These are phyloP conservation scores for Philopotamus ludificatus DNA, from an alignment of 1,140 invertebrate genomes.

Conservation along the genomic window DNA sequence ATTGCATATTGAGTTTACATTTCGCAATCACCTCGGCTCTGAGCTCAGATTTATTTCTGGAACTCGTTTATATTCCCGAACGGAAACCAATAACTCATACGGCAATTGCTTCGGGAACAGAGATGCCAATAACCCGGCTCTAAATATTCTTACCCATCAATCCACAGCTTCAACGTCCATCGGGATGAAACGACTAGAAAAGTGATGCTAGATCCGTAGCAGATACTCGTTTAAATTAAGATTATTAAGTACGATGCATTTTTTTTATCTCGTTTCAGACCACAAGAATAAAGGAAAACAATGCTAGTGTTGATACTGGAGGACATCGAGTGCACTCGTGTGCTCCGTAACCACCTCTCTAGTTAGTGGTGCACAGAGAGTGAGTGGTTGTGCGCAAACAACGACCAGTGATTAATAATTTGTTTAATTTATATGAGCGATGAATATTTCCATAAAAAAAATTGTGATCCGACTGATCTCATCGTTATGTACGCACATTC, in stretches of 20 bases:
- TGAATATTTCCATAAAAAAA: too few species aligned
- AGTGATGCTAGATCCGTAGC: too few species aligned
- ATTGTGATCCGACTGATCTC: too few species aligned
- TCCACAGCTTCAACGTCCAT: too few species aligned
- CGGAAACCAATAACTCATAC: constrained; percentile 25
- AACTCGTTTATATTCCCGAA: constrained; percentile 22
- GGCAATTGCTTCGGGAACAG: constrained; percentile 13
- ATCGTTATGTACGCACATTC: too few species aligned
- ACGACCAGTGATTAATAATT: too few species aligned
- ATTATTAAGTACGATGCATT: too few species aligned
- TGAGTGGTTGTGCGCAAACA: too few species aligned
- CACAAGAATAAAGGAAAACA: neutral
- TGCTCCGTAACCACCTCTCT: neutral
- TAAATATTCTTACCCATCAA: constrained; percentile 15
- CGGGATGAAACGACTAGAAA: too few species aligned
- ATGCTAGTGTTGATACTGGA: neutral
- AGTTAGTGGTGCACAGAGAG: neutral
- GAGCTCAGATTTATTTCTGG: constrained; percentile 14
- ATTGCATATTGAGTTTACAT: constrained; percentile 18
- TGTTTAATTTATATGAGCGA: too few species aligned
- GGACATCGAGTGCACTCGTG: neutral
- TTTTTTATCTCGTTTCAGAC: too few species aligned
- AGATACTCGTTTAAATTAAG: too few species aligned
- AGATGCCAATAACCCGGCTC: constrained; percentile 24
- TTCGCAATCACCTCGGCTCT: constrained; percentile 6